Conservation (phyloP, 2,113 vertebrate genomes). For the Reinhardtius hippoglossoides region DNA sequence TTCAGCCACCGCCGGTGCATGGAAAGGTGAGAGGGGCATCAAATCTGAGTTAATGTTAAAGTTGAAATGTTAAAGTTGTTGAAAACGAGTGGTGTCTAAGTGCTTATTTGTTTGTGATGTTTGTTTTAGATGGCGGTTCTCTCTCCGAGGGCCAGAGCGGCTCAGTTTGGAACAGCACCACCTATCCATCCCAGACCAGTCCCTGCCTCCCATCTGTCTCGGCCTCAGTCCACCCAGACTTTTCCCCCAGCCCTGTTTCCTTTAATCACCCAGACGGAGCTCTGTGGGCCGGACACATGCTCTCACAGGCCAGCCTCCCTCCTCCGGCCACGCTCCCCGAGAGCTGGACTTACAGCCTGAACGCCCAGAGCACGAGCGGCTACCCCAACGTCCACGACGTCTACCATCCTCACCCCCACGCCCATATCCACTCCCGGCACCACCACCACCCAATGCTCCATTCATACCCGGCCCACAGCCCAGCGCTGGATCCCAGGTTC, state of each 20-base stretch:
- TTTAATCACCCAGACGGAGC: constrained; percentile 87
- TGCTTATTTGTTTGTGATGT: not conserved
- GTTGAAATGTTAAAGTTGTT: not conserved
- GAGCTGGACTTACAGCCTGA: constrained; percentile 93
- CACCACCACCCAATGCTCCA: constrained; percentile 86
- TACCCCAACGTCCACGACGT: constrained; percentile 93
- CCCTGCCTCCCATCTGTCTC: constrained; percentile 87
- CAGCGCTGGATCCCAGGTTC: constrained; percentile 89
- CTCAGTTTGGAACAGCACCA: constrained; percentile 90
- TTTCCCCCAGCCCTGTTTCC: constrained; percentile 85
- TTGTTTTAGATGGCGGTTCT: constrained; percentile 75
- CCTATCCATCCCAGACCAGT: constrained; percentile 88
- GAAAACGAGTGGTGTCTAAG: not conserved
- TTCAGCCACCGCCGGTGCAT: constrained; percentile 79
- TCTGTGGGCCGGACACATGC: constrained; percentile 89
- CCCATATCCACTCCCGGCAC: constrained; percentile 82
- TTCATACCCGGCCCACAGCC: constrained; percentile 83
- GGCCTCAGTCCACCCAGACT: constrained; percentile 89
- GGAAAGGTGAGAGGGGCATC: constrained; percentile 87
- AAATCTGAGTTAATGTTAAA: not conserved
- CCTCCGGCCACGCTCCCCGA: constrained; percentile 85
- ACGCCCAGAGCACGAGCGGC: constrained; percentile 87
- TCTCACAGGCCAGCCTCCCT: constrained; percentile 87
- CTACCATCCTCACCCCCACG: constrained; percentile 89
- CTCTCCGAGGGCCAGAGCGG: constrained; percentile 85